phyloP scores from a whole-genome alignment of 2,797 vertebrate species.

The Melanotaenia trifasciata region DNA sequence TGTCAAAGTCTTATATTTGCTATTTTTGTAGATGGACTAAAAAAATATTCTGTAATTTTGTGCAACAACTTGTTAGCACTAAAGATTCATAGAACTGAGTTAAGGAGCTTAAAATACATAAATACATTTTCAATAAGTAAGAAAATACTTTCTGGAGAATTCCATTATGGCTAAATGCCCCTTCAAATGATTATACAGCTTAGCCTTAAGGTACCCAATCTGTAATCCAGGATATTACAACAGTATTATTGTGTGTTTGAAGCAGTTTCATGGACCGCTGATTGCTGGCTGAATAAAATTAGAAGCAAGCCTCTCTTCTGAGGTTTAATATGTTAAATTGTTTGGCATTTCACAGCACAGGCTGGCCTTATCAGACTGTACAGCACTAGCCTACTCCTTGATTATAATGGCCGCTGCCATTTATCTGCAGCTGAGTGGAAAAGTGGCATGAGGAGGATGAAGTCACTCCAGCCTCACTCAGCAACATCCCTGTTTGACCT shows the following conservation, averaged over 20 bases:
- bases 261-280: conserved; percentile 46
- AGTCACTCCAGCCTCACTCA: conserved; percentile 77
- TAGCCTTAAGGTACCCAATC: conserved; percentile 10
- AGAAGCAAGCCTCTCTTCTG: conserved; percentile 42
- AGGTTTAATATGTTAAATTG: conserved; percentile 47
- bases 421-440: conserved; percentile 60
- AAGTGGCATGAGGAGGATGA: conserved; percentile 58
- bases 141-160: conserved; percentile 48
- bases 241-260: conserved; percentile 32
- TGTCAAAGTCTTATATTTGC: neutral
- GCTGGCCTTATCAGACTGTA: conserved; percentile 50
- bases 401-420: conserved; percentile 54
- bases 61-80: neutral
- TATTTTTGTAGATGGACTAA: neutral
- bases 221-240: conserved; percentile 47
- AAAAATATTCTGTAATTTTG: neutral
- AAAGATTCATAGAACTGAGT: conserved; percentile 43
- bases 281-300: conserved; percentile 36
- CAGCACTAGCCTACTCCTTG: conserved; percentile 38
- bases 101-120: conserved; percentile 27
- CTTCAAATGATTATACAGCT: conserved; percentile 22
- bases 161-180: conserved; percentile 18
- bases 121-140: conserved; percentile 39
- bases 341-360: conserved; percentile 55
- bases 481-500: conserved; percentile 76